phyloP scores from a whole-genome alignment of 2,797 vertebrate species.

The Rhinatrema bivittatum region DNA sequence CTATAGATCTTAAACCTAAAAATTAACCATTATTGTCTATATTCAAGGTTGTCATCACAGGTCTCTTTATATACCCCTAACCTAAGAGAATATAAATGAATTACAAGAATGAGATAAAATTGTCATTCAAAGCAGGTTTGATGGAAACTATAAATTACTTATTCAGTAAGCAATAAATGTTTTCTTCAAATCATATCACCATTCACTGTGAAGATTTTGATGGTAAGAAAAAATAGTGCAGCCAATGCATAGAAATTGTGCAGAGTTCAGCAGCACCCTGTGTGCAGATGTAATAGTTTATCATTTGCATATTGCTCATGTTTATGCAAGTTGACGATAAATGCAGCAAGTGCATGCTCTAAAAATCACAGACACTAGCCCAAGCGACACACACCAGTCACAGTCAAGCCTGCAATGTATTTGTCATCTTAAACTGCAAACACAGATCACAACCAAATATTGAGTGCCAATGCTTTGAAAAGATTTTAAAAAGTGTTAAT shows the following conservation, averaged over 20 bases:
- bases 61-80: slow-evolving; percentile 22
- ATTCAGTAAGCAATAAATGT: slow-evolving; percentile 13
- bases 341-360: slow-evolving; percentile 35
- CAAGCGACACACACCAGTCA: slow-evolving; percentile 14
- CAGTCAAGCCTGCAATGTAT: slow-evolving; percentile 17
- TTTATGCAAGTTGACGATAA: slow-evolving; percentile 41
- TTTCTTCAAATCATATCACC: neutral
- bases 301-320: slow-evolving; percentile 48
- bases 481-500: slow-evolving; percentile 26
- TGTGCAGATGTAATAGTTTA: slow-evolving; percentile 13
- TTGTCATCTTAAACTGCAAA: slow-evolving; percentile 23
- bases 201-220: slow-evolving; percentile 6
- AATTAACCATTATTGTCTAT: slow-evolving; percentile 12
- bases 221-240: slow-evolving; percentile 2
- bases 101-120: too few relatives aligned
- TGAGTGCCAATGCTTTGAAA: slow-evolving; percentile 28
- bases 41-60: slow-evolving; percentile 12
- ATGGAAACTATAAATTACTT: slow-evolving; percentile 15
- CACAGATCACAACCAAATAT: slow-evolving; percentile 1
- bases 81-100: slow-evolving; percentile 1
- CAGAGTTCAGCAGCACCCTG: neutral
- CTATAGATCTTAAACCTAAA: slow-evolving; percentile 18
- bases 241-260: slow-evolving; percentile 1
- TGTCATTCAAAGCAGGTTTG: slow-evolving; percentile 1
- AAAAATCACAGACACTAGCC: slow-evolving; percentile 19